These are phyloP conservation scores for Lithobates sylvaticus DNA, from an alignment of 2,797 vertebrate genomes.

Conservation along the genomic window DNA sequence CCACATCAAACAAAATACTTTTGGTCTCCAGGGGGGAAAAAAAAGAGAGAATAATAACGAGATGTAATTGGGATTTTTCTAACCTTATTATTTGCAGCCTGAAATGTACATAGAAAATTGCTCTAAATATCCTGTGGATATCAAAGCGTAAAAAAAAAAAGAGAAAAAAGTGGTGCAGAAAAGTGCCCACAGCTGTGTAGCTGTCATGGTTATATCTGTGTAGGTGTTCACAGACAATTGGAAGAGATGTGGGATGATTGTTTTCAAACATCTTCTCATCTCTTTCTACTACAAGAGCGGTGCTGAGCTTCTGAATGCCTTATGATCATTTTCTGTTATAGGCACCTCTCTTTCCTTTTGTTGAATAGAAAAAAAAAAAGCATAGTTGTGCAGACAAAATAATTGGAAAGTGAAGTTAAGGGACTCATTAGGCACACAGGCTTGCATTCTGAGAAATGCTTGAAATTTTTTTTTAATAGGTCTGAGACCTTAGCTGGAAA, in stretches of 20 bases:
- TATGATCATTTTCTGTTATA: slow-evolving; percentile 46
- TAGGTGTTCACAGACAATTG: slow-evolving; percentile 57
- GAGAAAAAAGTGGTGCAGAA: slow-evolving; percentile 23
- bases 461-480: background rate
- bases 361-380: slow-evolving; percentile 14
- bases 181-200: slow-evolving; percentile 27
- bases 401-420: slow-evolving; percentile 35
- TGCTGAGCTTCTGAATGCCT: slow-evolving; percentile 16
- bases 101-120: slow-evolving; percentile 48
- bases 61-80: slow-evolving; percentile 56
- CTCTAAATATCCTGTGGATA: slow-evolving; percentile 43
- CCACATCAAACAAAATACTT: slow-evolving; percentile 51
- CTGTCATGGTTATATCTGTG: slow-evolving; percentile 49
- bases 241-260: slow-evolving; percentile 49
- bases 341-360: slow-evolving; percentile 35
- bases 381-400: slow-evolving; percentile 26
- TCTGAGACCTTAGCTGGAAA: background rate
- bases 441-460: background rate
- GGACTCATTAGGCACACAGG: slow-evolving; percentile 24
- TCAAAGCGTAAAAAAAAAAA: slow-evolving; percentile 13
- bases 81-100: slow-evolving; percentile 47
- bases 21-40: slow-evolving; percentile 27
- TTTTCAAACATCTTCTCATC: slow-evolving; percentile 51
- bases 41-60: slow-evolving; percentile 45
- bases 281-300: slow-evolving; percentile 43